These are phyloP conservation scores for Metridium senile DNA, from an alignment of 92 coral and sea anemone species.

Conservation along the genomic window DNA sequence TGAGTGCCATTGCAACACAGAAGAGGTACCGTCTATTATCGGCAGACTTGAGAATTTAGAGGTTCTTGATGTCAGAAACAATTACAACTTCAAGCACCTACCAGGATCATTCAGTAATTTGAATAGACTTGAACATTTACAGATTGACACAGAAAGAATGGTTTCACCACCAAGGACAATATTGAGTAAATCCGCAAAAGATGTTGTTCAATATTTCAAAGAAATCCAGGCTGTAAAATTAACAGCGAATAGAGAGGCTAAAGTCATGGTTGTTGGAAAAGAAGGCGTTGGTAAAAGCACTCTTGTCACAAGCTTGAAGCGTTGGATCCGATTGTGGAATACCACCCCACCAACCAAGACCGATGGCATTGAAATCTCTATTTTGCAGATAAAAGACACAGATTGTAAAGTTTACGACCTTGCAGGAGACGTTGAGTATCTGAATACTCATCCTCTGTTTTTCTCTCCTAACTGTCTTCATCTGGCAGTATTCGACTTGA, in stretches of 20 bases:
- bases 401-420: constrained; percentile 26
- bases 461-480: constrained; percentile 27
- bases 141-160: constrained; percentile 3
- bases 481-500: constrained; percentile 36
- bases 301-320: constrained; percentile 21
- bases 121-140: constrained; percentile 6
- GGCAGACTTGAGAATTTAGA: constrained; percentile 4
- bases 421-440: constrained; percentile 54
- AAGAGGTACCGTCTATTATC: constrained; percentile 11
- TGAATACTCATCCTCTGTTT: constrained; percentile 36
- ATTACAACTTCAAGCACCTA: neutral
- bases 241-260: constrained; percentile 9
- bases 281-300: constrained; percentile 49
- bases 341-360: constrained; percentile 7
- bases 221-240: neutral
- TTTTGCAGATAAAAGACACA: neutral
- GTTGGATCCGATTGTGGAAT: neutral
- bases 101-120: constrained; percentile 8
- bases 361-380: constrained; percentile 27
- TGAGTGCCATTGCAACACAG: constrained; percentile 1
- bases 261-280: constrained; percentile 32
- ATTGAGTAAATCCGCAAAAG: neutral
- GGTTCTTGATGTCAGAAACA: constrained; percentile 19
- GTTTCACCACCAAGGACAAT: constrained; percentile 16
- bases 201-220: constrained; percentile 8